These are phyloP conservation scores for Heterodera carotae DNA, from an alignment of 1,140 invertebrate species.

Conservation along the genomic window DNA sequence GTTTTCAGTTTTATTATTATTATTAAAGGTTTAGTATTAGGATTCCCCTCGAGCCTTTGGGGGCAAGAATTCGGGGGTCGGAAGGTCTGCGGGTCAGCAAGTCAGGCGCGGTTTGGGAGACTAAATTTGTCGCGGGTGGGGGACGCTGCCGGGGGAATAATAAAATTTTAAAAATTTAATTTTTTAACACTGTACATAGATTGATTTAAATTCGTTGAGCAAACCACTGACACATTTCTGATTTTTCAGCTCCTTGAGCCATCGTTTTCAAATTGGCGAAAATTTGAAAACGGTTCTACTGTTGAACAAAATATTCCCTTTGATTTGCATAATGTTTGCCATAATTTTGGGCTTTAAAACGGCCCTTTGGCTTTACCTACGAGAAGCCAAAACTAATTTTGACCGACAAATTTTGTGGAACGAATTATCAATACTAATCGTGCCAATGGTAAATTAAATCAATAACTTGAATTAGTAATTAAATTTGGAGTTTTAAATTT, in stretches of 20 bases:
- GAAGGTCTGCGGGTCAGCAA: no score
- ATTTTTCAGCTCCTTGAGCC: conserved; percentile 12
- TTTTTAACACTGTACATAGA: neutral
- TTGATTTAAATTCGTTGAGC: neutral
- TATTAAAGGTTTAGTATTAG: no score
- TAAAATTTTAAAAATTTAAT: neutral
- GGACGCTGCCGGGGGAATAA: no score
- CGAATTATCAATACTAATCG: neutral
- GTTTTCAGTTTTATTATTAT: no score
- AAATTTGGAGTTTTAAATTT: neutral
- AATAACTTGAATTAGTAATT: neutral
- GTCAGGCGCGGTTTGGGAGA: no score
- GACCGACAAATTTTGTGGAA: neutral
- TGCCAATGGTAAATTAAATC: neutral
- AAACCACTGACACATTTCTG: neutral
- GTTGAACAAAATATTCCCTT: neutral
- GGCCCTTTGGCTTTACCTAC: neutral
- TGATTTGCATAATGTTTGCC: neutral
- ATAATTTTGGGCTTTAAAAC: neutral
- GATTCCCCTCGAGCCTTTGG: no score
- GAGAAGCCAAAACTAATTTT: neutral
- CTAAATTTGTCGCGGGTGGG: no score
- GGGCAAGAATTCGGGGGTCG: no score
- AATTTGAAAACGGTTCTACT: conserved; percentile 6
- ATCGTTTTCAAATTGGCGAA: conserved; percentile 26